phyloP scores from a whole-genome alignment of 1,140 invertebrate species.

The Drosophila gunungcola region DNA sequence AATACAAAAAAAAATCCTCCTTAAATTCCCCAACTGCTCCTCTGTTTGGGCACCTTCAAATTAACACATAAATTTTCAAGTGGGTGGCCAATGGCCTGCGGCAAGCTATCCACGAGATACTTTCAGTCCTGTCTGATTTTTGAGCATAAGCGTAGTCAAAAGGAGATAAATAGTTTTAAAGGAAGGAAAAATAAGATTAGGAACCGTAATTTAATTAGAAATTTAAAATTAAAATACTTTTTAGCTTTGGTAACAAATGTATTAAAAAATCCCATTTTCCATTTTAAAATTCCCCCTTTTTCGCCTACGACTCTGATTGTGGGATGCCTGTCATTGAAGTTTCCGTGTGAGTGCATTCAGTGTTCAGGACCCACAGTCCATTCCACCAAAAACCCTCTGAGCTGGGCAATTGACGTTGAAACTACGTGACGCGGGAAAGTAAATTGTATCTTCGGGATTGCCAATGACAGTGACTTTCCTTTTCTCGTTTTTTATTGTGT shows the following conservation, averaged over 20 bases:
- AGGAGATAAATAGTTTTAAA: neutral
- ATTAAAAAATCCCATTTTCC: no score
- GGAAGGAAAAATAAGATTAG: neutral
- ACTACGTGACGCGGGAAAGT: slow-evolving; percentile 65
- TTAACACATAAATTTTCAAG: slow-evolving; percentile 84
- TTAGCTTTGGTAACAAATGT: no score
- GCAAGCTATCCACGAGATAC: slow-evolving; percentile 62
- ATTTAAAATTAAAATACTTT: no score
- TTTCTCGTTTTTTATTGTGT: slow-evolving; percentile 61
- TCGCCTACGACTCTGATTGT: slow-evolving; percentile 18
- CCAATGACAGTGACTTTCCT: slow-evolving; percentile 29
- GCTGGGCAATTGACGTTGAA: slow-evolving; percentile 77
- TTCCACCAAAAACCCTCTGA: slow-evolving; percentile 25
- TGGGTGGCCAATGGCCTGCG: slow-evolving; percentile 64
- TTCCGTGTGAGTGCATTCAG: slow-evolving; percentile 78
- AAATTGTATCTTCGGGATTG: slow-evolving; percentile 65
- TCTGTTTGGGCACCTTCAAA: slow-evolving; percentile 68
- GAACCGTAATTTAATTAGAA: no score
- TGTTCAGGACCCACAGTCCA: slow-evolving; percentile 26
- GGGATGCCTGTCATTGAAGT: slow-evolving; percentile 69
- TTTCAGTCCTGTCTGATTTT: slow-evolving; percentile 17
- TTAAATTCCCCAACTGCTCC: slow-evolving; percentile 11
- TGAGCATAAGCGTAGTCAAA: neutral
- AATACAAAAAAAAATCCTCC: slow-evolving; percentile 42
- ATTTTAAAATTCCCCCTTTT: neutral